phyloP scores from a whole-genome alignment of 2,113 vertebrate species.

The Saimiri boliviensis region DNA sequence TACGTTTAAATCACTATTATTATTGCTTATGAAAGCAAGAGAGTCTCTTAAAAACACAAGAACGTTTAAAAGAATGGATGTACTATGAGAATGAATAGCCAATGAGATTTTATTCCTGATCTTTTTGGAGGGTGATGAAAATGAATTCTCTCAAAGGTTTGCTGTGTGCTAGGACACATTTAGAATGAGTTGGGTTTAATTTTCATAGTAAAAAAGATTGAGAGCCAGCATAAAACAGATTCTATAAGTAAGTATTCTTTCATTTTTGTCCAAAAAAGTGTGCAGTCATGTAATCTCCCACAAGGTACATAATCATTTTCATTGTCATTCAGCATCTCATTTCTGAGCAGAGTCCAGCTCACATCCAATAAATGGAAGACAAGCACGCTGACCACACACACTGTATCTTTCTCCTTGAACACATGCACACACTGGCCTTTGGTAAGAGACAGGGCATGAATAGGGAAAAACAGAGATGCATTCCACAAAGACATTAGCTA shows the following conservation, averaged over 20 bases:
- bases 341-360: constrained; percentile 44
- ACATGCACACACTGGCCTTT: constrained; percentile 62
- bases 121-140: not conserved
- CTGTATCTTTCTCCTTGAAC: constrained; percentile 53
- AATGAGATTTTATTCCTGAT: not conserved
- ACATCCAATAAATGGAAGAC: constrained; percentile 35
- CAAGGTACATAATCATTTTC: not conserved
- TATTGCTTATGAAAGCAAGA: not conserved
- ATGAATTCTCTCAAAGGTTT: not conserved
- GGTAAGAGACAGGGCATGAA: constrained; percentile 71
- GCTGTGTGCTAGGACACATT: not conserved
- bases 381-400: constrained; percentile 54
- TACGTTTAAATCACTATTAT: not conserved
- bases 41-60: not conserved
- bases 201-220: not conserved
- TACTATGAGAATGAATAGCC: not conserved
- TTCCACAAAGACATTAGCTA: constrained; percentile 84
- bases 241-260: not conserved
- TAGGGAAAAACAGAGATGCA: constrained; percentile 83
- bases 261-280: not conserved
- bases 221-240: not conserved
- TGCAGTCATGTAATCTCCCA: not conserved
- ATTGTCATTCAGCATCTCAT: not conserved
- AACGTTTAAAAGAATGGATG: not conserved
- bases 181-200: constrained; percentile 12